phyloP scores from a whole-genome alignment of 2,113 vertebrate genomes.

The Neoarius graeffei region DNA sequence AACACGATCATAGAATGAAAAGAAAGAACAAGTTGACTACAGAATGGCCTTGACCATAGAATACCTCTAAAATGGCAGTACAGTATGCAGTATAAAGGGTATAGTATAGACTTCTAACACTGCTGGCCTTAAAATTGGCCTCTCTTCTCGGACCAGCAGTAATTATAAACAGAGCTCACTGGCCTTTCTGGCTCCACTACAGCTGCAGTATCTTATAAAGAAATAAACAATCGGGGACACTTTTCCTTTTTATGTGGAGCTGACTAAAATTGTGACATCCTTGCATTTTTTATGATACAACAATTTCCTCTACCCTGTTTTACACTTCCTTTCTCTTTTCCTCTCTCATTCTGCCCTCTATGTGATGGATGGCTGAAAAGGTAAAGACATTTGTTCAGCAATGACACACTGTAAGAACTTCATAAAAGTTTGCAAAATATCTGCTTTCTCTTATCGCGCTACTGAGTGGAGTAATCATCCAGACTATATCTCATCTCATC shows the following conservation, averaged over 20 bases:
- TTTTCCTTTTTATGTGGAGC: background rate
- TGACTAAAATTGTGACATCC: background rate
- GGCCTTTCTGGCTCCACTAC: background rate
- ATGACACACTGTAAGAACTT: conserved; percentile 22
- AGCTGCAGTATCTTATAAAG: background rate
- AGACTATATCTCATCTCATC: too few species aligned
- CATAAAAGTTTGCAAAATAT: conserved; percentile 9
- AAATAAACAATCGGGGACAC: too few species aligned
- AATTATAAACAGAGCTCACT: conserved; percentile 36
- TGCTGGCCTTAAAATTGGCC: background rate
- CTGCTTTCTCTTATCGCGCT: conserved; percentile 9
- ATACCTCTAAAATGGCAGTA: too few species aligned
- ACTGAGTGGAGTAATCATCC: conserved; percentile 34
- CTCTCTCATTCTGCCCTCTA: background rate
- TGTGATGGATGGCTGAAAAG: background rate
- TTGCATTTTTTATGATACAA: background rate
- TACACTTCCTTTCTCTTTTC: conserved; percentile 20
- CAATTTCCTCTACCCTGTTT: background rate
- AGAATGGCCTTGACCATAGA: too few species aligned
- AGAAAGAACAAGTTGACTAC: too few species aligned
- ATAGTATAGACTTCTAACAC: too few species aligned
- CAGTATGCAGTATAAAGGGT: too few species aligned
- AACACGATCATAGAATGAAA: too few species aligned
- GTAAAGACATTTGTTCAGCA: background rate
- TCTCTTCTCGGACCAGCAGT: conserved; percentile 19